Conservation (phyloP, 92 coral and sea anemone species). For the Epizoanthus illoricatus region DNA sequence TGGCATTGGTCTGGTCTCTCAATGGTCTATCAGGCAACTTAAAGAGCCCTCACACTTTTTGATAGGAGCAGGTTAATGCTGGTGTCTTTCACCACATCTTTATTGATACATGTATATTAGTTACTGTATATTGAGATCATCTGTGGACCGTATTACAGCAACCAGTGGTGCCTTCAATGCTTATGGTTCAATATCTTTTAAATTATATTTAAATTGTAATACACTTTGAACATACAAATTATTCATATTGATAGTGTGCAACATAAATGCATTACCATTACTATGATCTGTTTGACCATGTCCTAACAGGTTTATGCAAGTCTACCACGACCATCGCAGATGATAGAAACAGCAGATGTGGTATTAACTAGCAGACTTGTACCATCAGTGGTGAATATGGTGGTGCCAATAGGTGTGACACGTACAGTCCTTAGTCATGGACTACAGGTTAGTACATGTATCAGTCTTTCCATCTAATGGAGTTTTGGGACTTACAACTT, state of each 20-base stretch:
- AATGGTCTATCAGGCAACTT: too few species aligned
- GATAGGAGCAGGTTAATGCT: background rate
- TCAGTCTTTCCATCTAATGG: background rate
- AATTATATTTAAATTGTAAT: too few species aligned
- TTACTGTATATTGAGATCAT: background rate
- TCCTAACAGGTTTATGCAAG: slow-evolving; percentile 57
- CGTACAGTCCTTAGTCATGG: slow-evolving; percentile 74
- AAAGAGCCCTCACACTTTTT: too few species aligned
- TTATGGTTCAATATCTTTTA: too few species aligned
- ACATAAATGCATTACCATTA: too few species aligned
- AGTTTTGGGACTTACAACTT: too few species aligned
- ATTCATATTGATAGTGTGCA: too few species aligned
- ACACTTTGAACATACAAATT: too few species aligned
- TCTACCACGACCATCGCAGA: slow-evolving; percentile 67
- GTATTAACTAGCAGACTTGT: slow-evolving; percentile 30
- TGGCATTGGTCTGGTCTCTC: too few species aligned
- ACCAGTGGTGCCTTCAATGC: too few species aligned
- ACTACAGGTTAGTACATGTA: slow-evolving; percentile 61
- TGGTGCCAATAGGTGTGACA: slow-evolving; percentile 70
- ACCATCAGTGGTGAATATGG: slow-evolving; percentile 50
- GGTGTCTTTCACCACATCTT: background rate
- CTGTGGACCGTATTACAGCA: too few species aligned
- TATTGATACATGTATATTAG: background rate
- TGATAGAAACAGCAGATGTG: slow-evolving; percentile 48
- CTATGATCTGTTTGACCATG: background rate